These are phyloP conservation scores for Malurus cyaneus DNA, from an alignment of 2,113 vertebrate genomes.

Conservation along the genomic window DNA sequence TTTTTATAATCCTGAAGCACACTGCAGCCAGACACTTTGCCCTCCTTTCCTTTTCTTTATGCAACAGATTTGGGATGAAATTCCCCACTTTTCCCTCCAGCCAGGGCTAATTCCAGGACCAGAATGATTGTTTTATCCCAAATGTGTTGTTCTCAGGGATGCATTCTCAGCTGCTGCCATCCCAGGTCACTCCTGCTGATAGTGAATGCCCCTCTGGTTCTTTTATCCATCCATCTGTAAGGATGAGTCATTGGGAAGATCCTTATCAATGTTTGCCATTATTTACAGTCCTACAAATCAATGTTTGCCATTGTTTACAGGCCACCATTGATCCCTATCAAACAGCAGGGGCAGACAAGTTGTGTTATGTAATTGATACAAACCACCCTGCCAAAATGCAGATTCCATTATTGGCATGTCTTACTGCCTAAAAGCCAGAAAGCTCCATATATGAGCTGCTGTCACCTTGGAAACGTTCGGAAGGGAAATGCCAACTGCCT, in stretches of 20 bases:
- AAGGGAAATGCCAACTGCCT: constrained; percentile 17
- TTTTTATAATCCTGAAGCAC: not conserved
- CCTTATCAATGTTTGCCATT: not conserved
- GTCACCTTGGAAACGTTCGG: constrained; percentile 68
- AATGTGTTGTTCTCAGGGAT: not conserved
- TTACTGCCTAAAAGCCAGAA: constrained; percentile 37
- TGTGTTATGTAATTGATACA: not conserved
- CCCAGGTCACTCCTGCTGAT: not conserved
- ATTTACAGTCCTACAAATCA: not conserved
- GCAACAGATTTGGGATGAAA: not conserved
- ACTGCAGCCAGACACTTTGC: not conserved
- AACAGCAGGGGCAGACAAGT: not conserved
- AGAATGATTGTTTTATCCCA: not conserved
- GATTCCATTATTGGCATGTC: constrained; percentile 37
- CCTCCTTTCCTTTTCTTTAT: not conserved
- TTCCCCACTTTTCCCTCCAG: not conserved
- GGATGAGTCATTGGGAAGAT: not conserved
- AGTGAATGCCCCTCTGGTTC: not conserved
- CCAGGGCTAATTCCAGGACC: not conserved
- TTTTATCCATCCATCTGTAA: not conserved
- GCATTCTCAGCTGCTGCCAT: not conserved
- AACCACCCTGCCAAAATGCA: not conserved
- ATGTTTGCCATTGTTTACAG: not conserved
- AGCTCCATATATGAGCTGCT: constrained; percentile 51
- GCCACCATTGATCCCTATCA: not conserved